Evolutionary conservation across 1,140 invertebrate genomes (phyloP).

Genomic region (Caenorhabditis inopinata): DNA sequence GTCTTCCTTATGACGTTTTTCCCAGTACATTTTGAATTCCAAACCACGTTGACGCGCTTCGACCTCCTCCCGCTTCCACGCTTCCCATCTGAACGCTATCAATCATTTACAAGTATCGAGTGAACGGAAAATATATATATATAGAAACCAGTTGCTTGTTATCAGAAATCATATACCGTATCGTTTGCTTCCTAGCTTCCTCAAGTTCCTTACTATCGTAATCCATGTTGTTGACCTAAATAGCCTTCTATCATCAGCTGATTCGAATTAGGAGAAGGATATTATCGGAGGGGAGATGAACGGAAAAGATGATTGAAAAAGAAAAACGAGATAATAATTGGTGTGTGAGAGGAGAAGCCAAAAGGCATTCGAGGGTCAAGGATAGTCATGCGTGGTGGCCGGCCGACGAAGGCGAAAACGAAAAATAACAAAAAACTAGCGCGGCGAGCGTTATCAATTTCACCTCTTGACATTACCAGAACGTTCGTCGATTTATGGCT

Average conservation of each 20-base stretch:
- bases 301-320: neutral
- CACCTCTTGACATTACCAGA: neutral
- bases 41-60: conserved; percentile 41
- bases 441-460: neutral
- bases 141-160: conserved; percentile 5
- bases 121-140: neutral
- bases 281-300: neutral
- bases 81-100: conserved; percentile 40
- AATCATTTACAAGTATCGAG: neutral
- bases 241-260: neutral
- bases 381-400: conserved; percentile 18
- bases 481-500: neutral
- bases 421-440: conserved; percentile 17
- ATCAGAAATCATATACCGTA: too few species aligned
- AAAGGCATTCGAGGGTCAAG: conserved; percentile 13
- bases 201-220: conserved; percentile 39
- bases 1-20: conserved; percentile 45
- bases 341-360: neutral
- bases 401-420: conserved; percentile 25
- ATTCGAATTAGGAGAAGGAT: conserved; percentile 16
- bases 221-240: conserved; percentile 36
- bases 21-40: conserved; percentile 51
- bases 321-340: conserved; percentile 23
- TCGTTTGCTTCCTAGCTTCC: conserved; percentile 33
- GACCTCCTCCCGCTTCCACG: conserved; percentile 42